Conservation (phyloP, 2,888 invertebrate species). For the Amiota communis region DNA sequence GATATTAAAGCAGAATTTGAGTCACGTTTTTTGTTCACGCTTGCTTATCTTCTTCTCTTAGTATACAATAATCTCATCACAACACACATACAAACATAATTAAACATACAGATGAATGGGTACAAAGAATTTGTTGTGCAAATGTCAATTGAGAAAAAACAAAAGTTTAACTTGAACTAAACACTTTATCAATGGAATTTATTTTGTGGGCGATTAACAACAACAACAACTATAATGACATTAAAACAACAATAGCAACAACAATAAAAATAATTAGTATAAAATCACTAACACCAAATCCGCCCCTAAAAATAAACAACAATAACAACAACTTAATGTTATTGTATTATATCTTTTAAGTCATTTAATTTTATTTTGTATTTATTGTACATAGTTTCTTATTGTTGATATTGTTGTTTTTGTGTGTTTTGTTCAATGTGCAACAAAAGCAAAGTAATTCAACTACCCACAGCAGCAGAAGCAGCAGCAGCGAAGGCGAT, state of each 20-base stretch:
- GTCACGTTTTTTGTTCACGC: slow-evolving; percentile 66
- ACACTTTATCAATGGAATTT: not conserved
- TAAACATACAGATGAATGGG: not conserved
- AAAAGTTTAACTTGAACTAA: too few species aligned
- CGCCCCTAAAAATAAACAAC: slow-evolving; percentile 32
- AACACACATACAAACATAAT: not conserved
- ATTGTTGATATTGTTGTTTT: slow-evolving; percentile 21
- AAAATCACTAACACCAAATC: slow-evolving; percentile 35
- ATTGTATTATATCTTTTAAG: too few species aligned
- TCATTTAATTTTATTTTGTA: too few species aligned
- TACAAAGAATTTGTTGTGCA: not conserved
- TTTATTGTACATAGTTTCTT: too few species aligned
- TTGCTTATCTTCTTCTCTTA: slow-evolving; percentile 10
- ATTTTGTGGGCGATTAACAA: slow-evolving; percentile 24
- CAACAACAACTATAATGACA: slow-evolving; percentile 11
- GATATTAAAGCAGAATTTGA: slow-evolving; percentile 62
- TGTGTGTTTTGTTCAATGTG: slow-evolving; percentile 62
- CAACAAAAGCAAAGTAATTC: slow-evolving; percentile 56
- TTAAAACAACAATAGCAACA: slow-evolving; percentile 25
- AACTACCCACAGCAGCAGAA: slow-evolving; percentile 8
- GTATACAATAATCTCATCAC: not conserved
- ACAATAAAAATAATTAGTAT: slow-evolving; percentile 37
- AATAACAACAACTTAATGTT: not conserved
- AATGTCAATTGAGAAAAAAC: slow-evolving; percentile 10
- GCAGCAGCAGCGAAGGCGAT: not conserved